A percentile compares a stretch with the other conserved stretches of the same genome.
Evolutionary conservation across 2,888 invertebrate genomes (phyloP).

Genomic region (Willowsia nigromaculata): DNA sequence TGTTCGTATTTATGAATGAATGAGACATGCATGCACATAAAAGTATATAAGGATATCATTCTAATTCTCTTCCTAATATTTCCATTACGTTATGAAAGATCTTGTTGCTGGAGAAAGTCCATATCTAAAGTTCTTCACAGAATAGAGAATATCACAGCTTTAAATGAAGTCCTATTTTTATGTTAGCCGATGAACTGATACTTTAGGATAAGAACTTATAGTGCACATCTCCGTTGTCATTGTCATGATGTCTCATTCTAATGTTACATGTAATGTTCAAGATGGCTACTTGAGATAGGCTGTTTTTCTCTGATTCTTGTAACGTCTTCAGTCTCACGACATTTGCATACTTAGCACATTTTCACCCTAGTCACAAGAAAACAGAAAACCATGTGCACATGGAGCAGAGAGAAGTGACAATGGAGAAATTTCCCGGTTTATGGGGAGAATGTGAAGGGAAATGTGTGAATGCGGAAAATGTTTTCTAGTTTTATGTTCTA

Average conservation of each 20-base stretch:
- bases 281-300: constrained; percentile 59
- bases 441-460: background rate
- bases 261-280: constrained; percentile 56
- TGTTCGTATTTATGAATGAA: background rate
- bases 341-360: constrained; percentile 68
- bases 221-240: constrained; percentile 36
- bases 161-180: constrained; percentile 28
- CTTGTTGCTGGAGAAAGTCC: background rate
- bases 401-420: background rate
- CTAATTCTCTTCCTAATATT: background rate
- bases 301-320: constrained; percentile 39
- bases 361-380: constrained; percentile 42
- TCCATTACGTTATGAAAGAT: background rate
- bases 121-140: background rate
- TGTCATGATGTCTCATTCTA: constrained; percentile 62
- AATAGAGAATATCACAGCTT: background rate
- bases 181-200: constrained; percentile 26
- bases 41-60: background rate
- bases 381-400: constrained; percentile 37
- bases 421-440: background rate
- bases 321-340: constrained; percentile 52
- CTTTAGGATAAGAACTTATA: background rate
- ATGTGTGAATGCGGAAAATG: constrained; percentile 3
- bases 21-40: constrained; percentile 10
- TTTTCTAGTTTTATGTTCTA: background rate